Evolutionary conservation across 2,888 invertebrate species (phyloP), one percentile per base, ranked within the genome.

Genomic region (Nomada fucata): DNA sequence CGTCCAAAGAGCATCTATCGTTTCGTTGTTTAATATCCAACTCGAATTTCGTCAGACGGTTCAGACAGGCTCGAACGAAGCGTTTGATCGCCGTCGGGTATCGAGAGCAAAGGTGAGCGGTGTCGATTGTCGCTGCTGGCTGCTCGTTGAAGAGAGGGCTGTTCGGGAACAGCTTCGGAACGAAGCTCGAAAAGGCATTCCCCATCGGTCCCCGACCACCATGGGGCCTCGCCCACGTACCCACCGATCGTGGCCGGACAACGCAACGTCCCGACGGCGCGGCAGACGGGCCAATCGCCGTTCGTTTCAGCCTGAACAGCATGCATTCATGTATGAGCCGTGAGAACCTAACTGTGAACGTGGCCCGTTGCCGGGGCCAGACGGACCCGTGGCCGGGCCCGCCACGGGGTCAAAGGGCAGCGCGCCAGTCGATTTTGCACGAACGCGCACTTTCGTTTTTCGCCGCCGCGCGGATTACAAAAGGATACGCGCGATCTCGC

Each of bases 321-420:
- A 90, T 89, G 90, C 91, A 88, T 90, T 89, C 89, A 89, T 90
- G 89, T 89, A 88, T 89, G 89, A 91, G 91, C 91, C 93, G 93
- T 93, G 92, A 93, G 93, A 93, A 93, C 91, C 90, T 91, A 92
- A 92, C 92, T 92, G 92, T 92, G 91, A 92, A 92, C 90, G 91
- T 91, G 89, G 90, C 88, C 76, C 85, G 88, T 83, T 84, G 82
- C 79, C 79, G 73, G 68, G 81, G 85, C 87, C 88, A 89, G 89
- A 89, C 90, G 86, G 86, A 76, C 82, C 82, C 84, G 85, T 81
- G 83, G 79, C 75, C 76, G 84, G 36, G 52, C 71, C 71, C 76
- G 80, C 57, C 70, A 52, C 75, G 83, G 79, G 92, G 91, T 91
- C 92, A 91, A 89, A 91, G 92, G 91, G 91, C 91, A 90, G 36